Conservation (phyloP, 2,888 invertebrate genomes). For the Cerceris ruficornis region DNA sequence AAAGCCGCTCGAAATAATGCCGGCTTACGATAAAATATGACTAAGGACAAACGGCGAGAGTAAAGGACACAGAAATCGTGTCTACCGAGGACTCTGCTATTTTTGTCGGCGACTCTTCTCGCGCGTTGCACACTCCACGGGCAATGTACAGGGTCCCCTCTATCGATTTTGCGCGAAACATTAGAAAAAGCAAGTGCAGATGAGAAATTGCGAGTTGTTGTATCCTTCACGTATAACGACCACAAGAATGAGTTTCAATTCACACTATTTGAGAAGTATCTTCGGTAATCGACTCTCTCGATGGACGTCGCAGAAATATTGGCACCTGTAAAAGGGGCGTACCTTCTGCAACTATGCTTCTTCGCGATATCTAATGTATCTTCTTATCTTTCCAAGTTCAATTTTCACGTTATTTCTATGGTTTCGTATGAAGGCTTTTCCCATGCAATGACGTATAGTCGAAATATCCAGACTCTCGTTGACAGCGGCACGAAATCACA, state of each 20-base stretch:
- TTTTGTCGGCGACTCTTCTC: slow-evolving; percentile 51
- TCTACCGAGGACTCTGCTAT: slow-evolving; percentile 47
- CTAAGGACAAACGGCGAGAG: slow-evolving; percentile 7
- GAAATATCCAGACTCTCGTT: slow-evolving; percentile 22
- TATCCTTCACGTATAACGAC: not conserved
- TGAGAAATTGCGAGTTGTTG: slow-evolving; percentile 1
- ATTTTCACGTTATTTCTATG: not conserved
- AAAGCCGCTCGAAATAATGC: slow-evolving; percentile 21
- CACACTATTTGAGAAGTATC: slow-evolving; percentile 11
- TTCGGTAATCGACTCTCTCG: slow-evolving; percentile 21
- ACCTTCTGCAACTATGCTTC: slow-evolving; percentile 34
- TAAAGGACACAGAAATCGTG: slow-evolving; percentile 24
- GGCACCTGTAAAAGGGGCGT: slow-evolving; percentile 59
- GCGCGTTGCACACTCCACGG: slow-evolving; percentile 42
- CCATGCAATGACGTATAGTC: slow-evolving; percentile 7
- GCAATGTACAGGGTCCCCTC: slow-evolving; percentile 61
- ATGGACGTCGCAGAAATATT: slow-evolving; percentile 46
- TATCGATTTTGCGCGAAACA: slow-evolving; percentile 73
- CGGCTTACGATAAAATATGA: slow-evolving; percentile 37
- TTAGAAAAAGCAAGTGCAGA: slow-evolving; percentile 23
- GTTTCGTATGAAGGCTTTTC: not conserved
- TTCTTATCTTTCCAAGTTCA: not conserved
- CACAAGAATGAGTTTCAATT: not conserved
- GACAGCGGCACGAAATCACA: slow-evolving; percentile 54
- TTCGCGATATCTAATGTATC: not conserved